phyloP scores from a whole-genome alignment of 2,888 invertebrate species.

The Sabellastarte sp. region DNA sequence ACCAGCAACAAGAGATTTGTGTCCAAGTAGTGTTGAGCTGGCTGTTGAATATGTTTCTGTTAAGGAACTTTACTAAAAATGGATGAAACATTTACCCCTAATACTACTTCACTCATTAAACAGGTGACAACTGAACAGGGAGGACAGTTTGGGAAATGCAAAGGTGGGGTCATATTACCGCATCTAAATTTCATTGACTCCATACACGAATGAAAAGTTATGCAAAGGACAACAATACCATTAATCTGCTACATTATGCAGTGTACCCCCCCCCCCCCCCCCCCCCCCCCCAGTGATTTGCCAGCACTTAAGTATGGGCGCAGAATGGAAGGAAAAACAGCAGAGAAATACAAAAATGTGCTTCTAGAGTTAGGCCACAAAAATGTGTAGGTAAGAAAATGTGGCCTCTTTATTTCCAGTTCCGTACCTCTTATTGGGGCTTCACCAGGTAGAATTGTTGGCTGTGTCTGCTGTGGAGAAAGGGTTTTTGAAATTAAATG shows the following conservation, averaged over 20 bases:
- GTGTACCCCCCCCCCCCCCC: too few species aligned
- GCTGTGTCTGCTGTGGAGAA: background rate
- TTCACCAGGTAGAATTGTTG: background rate
- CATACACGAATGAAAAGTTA: background rate
- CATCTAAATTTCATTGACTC: background rate
- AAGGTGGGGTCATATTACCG: background rate
- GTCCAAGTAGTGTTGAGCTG: too few species aligned
- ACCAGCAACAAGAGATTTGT: background rate
- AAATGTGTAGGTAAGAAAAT: background rate
- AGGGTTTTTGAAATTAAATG: constrained; percentile 1
- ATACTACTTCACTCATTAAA: too few species aligned
- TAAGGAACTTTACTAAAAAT: too few species aligned
- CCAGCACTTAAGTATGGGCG: background rate
- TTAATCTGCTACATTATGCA: background rate
- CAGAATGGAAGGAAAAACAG: background rate
- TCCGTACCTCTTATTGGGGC: background rate
- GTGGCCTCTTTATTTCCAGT: background rate
- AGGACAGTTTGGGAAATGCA: too few species aligned
- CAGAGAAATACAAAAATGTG: background rate
- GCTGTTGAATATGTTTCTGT: too few species aligned
- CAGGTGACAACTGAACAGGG: too few species aligned
- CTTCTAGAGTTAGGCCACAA: background rate
- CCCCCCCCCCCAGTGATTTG: background rate
- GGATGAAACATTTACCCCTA: too few species aligned
- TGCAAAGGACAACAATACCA: background rate